Evolutionary conservation across 2,113 vertebrate genomes (phyloP).

Genomic region (Gadus macrocephalus): DNA sequence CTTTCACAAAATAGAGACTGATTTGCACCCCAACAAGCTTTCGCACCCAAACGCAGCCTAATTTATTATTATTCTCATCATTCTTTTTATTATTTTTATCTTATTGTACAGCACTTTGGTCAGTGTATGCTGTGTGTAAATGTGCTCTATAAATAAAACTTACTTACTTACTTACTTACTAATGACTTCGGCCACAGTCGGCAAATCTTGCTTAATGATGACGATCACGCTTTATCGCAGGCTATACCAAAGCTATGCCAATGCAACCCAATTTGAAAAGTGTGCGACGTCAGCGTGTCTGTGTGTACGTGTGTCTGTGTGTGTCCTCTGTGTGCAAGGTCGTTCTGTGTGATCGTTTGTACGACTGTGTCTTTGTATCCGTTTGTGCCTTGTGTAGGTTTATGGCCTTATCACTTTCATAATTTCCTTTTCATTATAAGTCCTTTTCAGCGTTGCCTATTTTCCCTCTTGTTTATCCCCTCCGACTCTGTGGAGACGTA

Average conservation of each 20-base stretch:
- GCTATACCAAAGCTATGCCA: not conserved
- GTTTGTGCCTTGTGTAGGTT: not conserved
- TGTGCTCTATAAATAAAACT: too few species aligned
- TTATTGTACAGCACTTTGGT: too few species aligned
- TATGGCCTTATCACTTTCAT: not conserved
- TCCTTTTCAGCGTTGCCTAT: not conserved
- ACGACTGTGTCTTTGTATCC: not conserved
- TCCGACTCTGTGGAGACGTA: not conserved
- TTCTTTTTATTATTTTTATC: too few species aligned
- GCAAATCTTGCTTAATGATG: slow-evolving; percentile 31
- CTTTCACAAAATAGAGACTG: not conserved
- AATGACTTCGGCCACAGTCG: slow-evolving; percentile 20
- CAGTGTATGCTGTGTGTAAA: too few species aligned
- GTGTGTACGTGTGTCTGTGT: not conserved
- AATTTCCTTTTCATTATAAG: slow-evolving; percentile 1
- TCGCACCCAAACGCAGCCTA: slow-evolving; percentile 16
- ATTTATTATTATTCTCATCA: too few species aligned
- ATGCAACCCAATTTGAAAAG: not conserved
- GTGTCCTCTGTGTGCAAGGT: not conserved
- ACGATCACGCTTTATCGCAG: slow-evolving; percentile 8
- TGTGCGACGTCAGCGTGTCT: not conserved
- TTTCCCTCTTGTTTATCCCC: not conserved
- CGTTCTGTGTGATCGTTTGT: not conserved
- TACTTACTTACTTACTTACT: too few species aligned
- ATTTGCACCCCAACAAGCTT: not conserved